Percentiles rank a stretch among this genome's conserved stretches.
phyloP scores from a whole-genome alignment of 2,113 vertebrate genomes.

The Cebus imitator region DNA sequence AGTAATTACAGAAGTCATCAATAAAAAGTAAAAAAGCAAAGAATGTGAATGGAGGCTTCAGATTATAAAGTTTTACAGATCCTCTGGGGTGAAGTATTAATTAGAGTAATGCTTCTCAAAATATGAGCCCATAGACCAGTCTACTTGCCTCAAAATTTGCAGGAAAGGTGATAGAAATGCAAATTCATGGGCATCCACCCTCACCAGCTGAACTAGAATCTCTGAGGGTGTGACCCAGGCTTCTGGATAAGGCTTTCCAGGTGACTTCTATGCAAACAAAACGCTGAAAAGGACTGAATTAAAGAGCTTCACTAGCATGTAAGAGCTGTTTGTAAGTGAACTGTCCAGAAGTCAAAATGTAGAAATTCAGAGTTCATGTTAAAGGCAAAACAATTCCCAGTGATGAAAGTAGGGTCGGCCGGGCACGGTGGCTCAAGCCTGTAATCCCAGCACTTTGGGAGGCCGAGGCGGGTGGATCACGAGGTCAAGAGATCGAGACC shows the following conservation, averaged over 20 bases:
- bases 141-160: background rate
- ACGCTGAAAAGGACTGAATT: background rate
- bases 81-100: background rate
- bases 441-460: too few relatives aligned
- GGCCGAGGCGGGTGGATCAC: too few relatives aligned
- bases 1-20: background rate
- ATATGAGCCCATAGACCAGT: background rate
- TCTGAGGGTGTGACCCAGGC: background rate
- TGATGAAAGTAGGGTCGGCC: background rate
- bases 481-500: too few relatives aligned
- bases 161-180: background rate
- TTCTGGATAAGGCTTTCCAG: background rate
- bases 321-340: background rate
- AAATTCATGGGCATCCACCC: background rate
- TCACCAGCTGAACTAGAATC: background rate
- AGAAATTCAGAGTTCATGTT: background rate
- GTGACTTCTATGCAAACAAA: background rate
- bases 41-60: background rate
- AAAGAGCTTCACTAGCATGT: background rate
- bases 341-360: background rate
- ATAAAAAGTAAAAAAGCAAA: background rate
- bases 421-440: too few relatives aligned
- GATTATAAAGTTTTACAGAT: background rate
- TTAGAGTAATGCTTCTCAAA: background rate
- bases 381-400: background rate